phyloP scores from a whole-genome alignment of 2,797 vertebrate species.

The Cossypha polioptera region DNA sequence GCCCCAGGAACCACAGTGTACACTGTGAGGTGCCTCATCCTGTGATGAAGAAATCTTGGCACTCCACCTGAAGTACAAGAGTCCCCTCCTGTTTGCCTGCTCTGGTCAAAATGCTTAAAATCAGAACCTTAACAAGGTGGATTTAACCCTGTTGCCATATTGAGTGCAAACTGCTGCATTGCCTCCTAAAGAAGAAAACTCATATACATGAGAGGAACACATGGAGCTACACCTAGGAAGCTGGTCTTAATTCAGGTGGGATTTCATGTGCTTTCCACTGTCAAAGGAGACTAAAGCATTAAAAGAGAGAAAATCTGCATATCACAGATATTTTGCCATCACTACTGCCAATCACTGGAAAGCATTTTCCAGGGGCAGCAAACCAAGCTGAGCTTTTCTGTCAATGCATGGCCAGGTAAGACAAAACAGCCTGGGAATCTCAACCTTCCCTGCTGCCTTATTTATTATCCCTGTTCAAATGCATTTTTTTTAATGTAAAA shows the following conservation, averaged over 20 bases:
- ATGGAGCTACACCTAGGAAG: not conserved
- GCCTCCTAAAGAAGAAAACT: not conserved
- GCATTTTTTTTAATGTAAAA: not conserved
- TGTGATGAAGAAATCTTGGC: not conserved
- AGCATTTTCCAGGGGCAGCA: not conserved
- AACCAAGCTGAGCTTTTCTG: not conserved
- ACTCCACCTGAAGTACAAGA: not conserved
- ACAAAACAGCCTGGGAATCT: not conserved
- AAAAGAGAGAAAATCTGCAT: not conserved
- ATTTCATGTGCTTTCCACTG: not conserved
- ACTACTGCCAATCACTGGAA: not conserved
- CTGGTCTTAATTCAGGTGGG: not conserved
- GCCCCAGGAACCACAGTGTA: not conserved
- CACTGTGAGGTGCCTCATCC: not conserved
- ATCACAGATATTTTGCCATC: not conserved
- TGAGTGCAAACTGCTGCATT: not conserved
- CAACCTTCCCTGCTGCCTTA: not conserved
- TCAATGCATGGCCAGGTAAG: not conserved
- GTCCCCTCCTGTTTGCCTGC: not conserved
- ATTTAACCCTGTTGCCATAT: not conserved
- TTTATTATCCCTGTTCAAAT: not conserved
- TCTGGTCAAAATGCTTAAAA: slow-evolving; percentile 1
- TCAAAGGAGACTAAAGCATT: not conserved
- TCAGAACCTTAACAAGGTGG: not conserved
- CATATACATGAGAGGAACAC: not conserved